Conservation (phyloP, 2,797 vertebrate species). For the Lophotriccus pileatus region DNA sequence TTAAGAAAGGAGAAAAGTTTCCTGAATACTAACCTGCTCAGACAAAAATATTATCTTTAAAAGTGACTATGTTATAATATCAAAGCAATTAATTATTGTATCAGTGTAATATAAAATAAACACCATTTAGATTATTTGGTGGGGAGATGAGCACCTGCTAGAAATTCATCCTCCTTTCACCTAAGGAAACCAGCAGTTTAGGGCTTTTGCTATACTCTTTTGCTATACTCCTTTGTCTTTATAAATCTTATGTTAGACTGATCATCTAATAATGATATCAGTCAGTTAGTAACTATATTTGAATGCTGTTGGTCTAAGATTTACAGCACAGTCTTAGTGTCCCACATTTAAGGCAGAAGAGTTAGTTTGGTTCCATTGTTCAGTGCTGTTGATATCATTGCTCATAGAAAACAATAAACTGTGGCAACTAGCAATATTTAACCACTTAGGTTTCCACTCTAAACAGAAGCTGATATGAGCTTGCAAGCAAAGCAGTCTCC, state of each 20-base stretch:
- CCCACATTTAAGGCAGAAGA: not conserved
- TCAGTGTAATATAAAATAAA: not conserved
- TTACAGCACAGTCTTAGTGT: not conserved
- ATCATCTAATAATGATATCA: not conserved
- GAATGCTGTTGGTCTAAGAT: not conserved
- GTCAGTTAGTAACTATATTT: not conserved
- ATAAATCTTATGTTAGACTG: not conserved
- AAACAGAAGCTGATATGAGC: not conserved
- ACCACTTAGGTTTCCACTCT: not conserved
- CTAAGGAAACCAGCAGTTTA: not conserved
- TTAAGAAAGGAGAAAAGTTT: not conserved
- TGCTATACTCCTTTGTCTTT: not conserved
- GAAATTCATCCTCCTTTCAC: not conserved
- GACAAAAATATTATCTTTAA: not conserved
- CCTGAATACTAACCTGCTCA: not conserved
- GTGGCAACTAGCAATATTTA: not conserved
- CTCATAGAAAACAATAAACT: not conserved
- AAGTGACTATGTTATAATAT: constrained; percentile 8
- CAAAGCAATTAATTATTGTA: not conserved
- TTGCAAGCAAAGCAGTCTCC: not conserved
- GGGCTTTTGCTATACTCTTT: not conserved
- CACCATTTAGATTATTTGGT: not conserved
- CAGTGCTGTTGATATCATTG: not conserved
- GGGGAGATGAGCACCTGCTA: not conserved
- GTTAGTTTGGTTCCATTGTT: not conserved